Conservation (phyloP, 2,113 vertebrate species). For the Polyodon spathula region DNA sequence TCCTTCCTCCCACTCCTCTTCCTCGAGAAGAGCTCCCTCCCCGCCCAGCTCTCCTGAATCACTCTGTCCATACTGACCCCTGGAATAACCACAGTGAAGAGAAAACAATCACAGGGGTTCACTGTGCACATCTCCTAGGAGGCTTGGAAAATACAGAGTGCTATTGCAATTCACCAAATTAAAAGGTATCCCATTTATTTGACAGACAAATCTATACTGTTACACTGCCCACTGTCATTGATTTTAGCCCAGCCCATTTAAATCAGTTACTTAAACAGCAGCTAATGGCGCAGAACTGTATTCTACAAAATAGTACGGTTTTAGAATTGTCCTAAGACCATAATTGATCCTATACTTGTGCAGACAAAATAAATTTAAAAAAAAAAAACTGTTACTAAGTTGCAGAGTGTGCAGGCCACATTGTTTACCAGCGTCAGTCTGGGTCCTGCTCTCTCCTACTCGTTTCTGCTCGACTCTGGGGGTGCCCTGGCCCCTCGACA, state of each 20-base stretch:
- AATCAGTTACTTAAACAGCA: no score
- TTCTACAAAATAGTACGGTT: no score
- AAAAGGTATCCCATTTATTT: no score
- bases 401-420: not conserved
- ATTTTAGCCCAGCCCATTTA: no score
- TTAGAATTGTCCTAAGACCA: no score
- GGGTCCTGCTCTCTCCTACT: constrained; percentile 48
- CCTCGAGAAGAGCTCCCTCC: constrained; percentile 7
- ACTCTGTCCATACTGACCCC: constrained; percentile 55
- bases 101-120: not conserved
- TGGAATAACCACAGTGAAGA: constrained; percentile 18
- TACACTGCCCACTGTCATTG: no score
- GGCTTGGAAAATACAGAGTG: no score
- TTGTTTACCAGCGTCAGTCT: constrained; percentile 52
- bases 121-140: not conserved
- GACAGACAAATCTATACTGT: no score
- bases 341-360: no score
- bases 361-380: no score
- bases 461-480: constrained; percentile 46
- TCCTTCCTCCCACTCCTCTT: constrained; percentile 36
- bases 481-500: constrained; percentile 53
- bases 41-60: constrained; percentile 46
- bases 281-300: no score
- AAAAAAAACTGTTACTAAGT: not conserved
- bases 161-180: no score